These are phyloP conservation scores for Calephelis virginiensis DNA, from an alignment of 1,140 invertebrate species.

Conservation along the genomic window DNA sequence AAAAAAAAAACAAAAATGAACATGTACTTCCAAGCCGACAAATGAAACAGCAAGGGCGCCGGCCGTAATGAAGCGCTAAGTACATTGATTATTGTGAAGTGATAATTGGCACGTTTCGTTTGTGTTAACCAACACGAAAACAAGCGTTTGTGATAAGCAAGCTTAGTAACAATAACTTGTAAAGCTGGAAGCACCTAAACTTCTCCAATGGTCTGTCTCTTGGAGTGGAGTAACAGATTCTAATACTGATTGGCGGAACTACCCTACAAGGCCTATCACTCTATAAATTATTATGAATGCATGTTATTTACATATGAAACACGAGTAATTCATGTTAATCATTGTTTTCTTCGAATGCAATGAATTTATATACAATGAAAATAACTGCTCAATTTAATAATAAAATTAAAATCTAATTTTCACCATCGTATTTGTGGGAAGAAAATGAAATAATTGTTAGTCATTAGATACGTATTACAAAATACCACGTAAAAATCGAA, in stretches of 20 bases:
- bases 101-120: conserved; percentile 55
- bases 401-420: too few species aligned
- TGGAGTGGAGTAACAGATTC: conserved; percentile 43
- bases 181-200: conserved; percentile 46
- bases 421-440: too few species aligned
- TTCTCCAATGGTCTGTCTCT: conserved; percentile 54
- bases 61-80: conserved; percentile 59
- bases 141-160: conserved; percentile 59
- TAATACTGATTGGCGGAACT: conserved; percentile 21
- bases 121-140: conserved; percentile 48
- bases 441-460: too few species aligned
- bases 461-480: too few species aligned
- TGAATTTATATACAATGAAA: not conserved
- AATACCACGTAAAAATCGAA: too few species aligned
- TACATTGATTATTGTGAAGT: conserved; percentile 52
- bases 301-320: not conserved
- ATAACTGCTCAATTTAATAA: not conserved
- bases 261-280: not conserved
- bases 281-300: too few species aligned
- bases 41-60: conserved; percentile 55
- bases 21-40: conserved; percentile 38
- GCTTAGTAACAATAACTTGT: conserved; percentile 40
- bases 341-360: not conserved
- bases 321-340: not conserved
- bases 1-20: conserved; percentile 21